Percentiles rank a stretch among this genome's conserved stretches.
Evolutionary conservation across 2,797 vertebrate species (phyloP).

Genomic region (Halcyon leucocephala): DNA sequence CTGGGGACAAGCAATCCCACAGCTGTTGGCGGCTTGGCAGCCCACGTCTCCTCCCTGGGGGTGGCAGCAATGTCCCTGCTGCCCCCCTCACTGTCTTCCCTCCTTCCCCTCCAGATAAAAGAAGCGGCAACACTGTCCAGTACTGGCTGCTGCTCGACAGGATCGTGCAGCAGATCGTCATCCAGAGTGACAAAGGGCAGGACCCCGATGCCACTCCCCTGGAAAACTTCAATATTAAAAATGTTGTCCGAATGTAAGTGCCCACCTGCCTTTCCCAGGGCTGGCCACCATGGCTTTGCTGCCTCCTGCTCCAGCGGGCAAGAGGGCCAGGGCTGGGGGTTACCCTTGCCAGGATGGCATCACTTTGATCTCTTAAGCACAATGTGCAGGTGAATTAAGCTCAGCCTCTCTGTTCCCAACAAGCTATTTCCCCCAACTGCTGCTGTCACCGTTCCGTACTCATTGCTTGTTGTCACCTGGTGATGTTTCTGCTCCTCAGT

Average conservation of each 20-base stretch:
- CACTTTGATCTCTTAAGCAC: background rate
- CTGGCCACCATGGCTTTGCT: background rate
- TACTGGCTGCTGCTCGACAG: slow-evolving; percentile 98
- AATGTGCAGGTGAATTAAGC: background rate
- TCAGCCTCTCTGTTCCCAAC: background rate
- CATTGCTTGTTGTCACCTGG: background rate
- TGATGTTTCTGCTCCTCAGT: fast-evolving
- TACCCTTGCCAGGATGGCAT: background rate
- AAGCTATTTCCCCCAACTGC: background rate
- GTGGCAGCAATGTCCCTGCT: fast-evolving
- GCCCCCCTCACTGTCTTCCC: background rate
- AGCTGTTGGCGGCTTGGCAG: background rate
- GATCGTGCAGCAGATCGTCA: slow-evolving; percentile 97
- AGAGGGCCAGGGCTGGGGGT: background rate
- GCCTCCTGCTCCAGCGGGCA: fast-evolving
- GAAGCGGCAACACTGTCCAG: slow-evolving; percentile 97
- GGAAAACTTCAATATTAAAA: slow-evolving; percentile 99
- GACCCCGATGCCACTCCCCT: slow-evolving; percentile 94
- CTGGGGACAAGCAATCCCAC: fast-evolving
- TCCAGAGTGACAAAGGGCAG: slow-evolving; percentile 97
- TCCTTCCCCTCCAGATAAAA: slow-evolving; percentile 86
- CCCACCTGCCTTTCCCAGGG: background rate
- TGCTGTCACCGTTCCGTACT: background rate
- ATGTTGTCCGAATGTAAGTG: slow-evolving; percentile 96
- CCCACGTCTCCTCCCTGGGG: background rate